These are phyloP conservation scores for Aphaenogaster rudis DNA, from an alignment of 1,140 invertebrate genomes.

Conservation along the genomic window DNA sequence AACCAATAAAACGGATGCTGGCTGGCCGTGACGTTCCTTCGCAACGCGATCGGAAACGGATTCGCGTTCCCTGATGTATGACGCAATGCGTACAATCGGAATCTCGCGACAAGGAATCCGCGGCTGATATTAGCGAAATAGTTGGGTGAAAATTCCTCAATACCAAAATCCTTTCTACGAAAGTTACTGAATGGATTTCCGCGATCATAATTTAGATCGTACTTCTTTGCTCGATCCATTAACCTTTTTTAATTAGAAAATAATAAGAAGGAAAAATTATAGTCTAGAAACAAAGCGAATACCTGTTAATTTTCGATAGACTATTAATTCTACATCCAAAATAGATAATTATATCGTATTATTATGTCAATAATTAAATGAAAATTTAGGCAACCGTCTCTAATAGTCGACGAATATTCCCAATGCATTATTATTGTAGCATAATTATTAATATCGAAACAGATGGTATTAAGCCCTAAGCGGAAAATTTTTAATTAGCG, in stretches of 20 bases:
- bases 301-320: background rate
- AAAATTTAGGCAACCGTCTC: background rate
- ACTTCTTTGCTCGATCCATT: background rate
- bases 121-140: background rate
- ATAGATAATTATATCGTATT: background rate
- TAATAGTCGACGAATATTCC: background rate
- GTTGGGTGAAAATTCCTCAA: background rate
- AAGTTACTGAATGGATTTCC: background rate
- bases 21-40: constrained; percentile 38
- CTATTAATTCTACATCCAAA: background rate
- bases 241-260: background rate
- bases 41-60: constrained; percentile 41
- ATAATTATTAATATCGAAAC: background rate
- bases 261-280: background rate
- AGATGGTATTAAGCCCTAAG: background rate
- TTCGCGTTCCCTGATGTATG: constrained; percentile 36
- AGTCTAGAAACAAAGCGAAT: background rate
- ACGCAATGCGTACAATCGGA: background rate
- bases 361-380: background rate
- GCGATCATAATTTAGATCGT: background rate
- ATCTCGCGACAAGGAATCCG: background rate
- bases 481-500: background rate
- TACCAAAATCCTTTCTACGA: background rate
- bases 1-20: constrained; percentile 47
- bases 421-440: background rate